Percentiles rank a stretch among this genome's conserved stretches.
phyloP scores from a whole-genome alignment of 2,113 vertebrate species.

The Electrona antarctica region DNA sequence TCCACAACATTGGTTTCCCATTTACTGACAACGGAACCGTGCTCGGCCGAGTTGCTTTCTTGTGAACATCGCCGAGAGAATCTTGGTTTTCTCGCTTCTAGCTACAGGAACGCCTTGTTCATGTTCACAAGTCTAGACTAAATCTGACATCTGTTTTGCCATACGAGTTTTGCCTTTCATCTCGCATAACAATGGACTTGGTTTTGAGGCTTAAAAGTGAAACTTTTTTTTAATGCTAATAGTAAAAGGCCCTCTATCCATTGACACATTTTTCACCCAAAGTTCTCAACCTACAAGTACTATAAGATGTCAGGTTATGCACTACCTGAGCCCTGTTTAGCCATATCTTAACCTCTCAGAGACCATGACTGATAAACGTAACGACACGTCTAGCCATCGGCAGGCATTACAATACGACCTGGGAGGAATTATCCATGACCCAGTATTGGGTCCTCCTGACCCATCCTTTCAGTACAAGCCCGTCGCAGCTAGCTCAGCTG shows the following conservation, averaged over 20 bases:
- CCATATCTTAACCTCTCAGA: background rate
- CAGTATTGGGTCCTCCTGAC: conserved; percentile 22
- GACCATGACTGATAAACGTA: conserved; percentile 22
- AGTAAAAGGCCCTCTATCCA: background rate
- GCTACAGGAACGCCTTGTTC: too few species aligned
- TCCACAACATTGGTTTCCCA: too few species aligned
- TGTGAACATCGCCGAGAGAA: too few species aligned
- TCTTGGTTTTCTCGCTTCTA: too few species aligned
- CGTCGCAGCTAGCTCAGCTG: background rate
- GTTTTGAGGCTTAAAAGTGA: background rate
- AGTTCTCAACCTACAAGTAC: background rate
- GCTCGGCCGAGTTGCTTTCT: too few species aligned
- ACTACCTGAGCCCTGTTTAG: background rate
- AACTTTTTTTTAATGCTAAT: background rate
- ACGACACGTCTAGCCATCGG: conserved; percentile 36
- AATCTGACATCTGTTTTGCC: too few species aligned
- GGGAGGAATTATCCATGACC: conserved; percentile 45
- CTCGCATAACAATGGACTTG: background rate
- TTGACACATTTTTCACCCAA: background rate
- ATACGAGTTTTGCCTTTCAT: background rate
- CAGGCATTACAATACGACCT: conserved; percentile 27
- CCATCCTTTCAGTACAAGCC: conserved; percentile 21
- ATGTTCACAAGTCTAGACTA: too few species aligned
- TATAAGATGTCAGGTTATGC: background rate
- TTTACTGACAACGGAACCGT: too few species aligned